Evolutionary conservation across 1,140 invertebrate genomes (phyloP).

Genomic region (Euwallacea similis): DNA sequence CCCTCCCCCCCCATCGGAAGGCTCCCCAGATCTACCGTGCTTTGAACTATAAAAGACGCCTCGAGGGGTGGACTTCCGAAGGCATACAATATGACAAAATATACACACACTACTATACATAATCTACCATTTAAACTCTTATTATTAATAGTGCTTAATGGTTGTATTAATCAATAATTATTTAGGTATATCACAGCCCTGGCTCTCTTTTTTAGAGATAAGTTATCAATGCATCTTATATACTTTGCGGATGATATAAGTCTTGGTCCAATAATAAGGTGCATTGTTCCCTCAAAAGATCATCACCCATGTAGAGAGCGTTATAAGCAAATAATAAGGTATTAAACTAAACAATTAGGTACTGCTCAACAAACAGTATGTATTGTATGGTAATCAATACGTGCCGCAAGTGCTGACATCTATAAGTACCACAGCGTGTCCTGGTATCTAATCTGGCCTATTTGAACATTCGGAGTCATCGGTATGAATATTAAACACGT

Average conservation of each 20-base stretch:
- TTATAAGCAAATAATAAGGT: constrained; percentile 5
- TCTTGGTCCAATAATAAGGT: no score
- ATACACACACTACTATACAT: no score
- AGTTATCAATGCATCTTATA: constrained; percentile 7
- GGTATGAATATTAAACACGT: no score
- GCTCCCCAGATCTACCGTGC: no score
- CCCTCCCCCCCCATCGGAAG: no score
- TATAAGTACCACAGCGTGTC: background rate
- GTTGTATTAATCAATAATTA: constrained; percentile 16
- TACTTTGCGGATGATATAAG: no score
- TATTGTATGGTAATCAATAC: constrained; percentile 12
- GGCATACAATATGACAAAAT: no score
- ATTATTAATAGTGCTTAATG: constrained; percentile 6
- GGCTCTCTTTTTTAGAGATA: constrained; percentile 22
- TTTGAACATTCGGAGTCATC: no score
- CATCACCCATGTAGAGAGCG: background rate
- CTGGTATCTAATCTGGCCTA: background rate
- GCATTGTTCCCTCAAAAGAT: no score
- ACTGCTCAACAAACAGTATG: constrained; percentile 6
- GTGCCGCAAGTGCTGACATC: constrained; percentile 12
- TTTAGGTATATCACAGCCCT: constrained; percentile 31
- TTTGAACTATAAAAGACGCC: no score
- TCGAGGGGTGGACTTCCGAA: no score
- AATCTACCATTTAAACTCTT: no score
- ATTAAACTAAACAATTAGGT: constrained; percentile 3